A percentile compares a stretch with the other conserved stretches of the same genome.
Evolutionary conservation across 2,797 vertebrate species (phyloP).

Genomic region (Percopsis omiscomaycus): DNA sequence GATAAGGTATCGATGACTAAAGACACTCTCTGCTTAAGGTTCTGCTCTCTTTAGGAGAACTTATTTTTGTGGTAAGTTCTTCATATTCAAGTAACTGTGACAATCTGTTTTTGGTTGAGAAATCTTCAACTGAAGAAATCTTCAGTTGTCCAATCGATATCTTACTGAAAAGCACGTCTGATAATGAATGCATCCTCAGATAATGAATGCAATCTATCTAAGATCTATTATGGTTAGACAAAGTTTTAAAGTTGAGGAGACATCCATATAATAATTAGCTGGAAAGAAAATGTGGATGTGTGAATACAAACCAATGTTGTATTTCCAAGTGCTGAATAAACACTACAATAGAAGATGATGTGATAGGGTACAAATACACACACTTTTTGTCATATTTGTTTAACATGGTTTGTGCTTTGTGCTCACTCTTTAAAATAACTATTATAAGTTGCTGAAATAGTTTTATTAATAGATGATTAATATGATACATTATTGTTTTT

Average conservation of each 20-base stretch:
- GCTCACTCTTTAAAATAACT: background rate
- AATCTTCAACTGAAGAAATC: no score
- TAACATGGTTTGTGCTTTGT: background rate
- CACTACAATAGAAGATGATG: no score
- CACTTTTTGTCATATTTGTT: no score
- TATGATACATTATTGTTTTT: background rate
- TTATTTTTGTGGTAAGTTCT: background rate
- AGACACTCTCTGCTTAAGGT: constrained; percentile 7
- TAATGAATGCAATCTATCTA: no score
- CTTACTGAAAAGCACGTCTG: background rate
- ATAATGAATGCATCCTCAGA: no score
- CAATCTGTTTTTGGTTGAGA: constrained; percentile 1
- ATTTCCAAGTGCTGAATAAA: no score
- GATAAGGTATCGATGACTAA: constrained; percentile 2
- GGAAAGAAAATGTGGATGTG: no score
- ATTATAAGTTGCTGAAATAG: background rate
- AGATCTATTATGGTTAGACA: no score
- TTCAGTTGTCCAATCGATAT: background rate
- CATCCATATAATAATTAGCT: no score
- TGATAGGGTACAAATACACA: no score
- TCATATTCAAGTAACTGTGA: constrained; percentile 1
- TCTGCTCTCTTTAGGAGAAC: constrained; percentile 22
- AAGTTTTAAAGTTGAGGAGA: no score
- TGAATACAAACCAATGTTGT: no score
- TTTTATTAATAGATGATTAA: background rate